Percentiles rank a stretch among this genome's conserved stretches.
phyloP scores from a whole-genome alignment of 2,797 vertebrate species.

The Allenopithecus nigroviridis region DNA sequence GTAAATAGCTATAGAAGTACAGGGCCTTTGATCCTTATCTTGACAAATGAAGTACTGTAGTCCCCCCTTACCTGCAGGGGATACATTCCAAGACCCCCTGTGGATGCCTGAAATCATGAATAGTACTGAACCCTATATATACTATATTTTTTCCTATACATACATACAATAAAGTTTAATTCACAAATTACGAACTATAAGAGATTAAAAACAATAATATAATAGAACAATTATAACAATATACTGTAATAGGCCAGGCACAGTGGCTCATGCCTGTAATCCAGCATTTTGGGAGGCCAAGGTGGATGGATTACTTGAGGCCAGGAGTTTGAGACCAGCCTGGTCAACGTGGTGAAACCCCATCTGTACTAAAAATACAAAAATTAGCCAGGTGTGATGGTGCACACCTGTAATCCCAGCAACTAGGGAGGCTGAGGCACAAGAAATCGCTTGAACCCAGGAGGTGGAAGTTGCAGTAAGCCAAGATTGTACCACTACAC shows the following conservation, averaged over 20 bases:
- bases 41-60: constrained; percentile 29
- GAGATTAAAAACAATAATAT: neutral
- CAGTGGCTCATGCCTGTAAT: no score
- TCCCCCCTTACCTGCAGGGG: neutral
- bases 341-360: no score
- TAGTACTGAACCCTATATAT: neutral
- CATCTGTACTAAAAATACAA: no score
- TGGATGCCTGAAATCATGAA: neutral
- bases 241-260: neutral
- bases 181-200: neutral
- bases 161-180: neutral
- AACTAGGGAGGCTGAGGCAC: no score
- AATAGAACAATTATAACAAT: neutral
- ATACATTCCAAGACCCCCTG: neutral
- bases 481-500: no score
- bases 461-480: no score
- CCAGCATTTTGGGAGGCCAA: no score
- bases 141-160: neutral
- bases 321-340: no score
- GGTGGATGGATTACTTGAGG: no score
- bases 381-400: no score
- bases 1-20: neutral
- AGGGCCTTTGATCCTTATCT: neutral
- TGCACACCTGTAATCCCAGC: no score
- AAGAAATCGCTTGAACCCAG: no score